Evolutionary conservation across 2,797 vertebrate genomes (phyloP), one percentile per base, ranked within the genome.

Genomic region (Hozukius guyotensis): DNA sequence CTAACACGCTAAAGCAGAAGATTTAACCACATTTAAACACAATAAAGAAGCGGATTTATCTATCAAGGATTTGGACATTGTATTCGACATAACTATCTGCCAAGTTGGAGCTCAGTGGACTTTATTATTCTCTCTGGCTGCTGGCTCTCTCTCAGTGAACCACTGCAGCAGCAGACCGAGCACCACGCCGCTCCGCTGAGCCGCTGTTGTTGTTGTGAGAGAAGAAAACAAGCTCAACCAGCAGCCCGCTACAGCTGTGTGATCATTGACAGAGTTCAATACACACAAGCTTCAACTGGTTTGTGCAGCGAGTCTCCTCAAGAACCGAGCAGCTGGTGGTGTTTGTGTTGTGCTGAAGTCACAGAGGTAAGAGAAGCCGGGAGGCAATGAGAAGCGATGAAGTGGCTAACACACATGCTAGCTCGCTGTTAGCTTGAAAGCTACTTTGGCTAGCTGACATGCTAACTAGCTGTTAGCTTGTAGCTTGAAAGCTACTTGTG

Each of bases 221-320:
- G 88, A 83, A 86, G 91, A 91, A 93, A 92, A 93, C 86, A 92
- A 92, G 88, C 92, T 87, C 82, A 52, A 86, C 53, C 78, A 88
- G 68, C 81, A 76, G 82, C 81, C 80, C 71, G 84, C 89, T 83
- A 57, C 38, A 87, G 93, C 93, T 93, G 94, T 95, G 94, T 95
- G 95, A 90, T 95, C 94, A 94, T 95, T 95, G 94, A 94, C 93
- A 95, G 94, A 94, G 93, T 87, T 95, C 93, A 95, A 65, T 95
- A 95, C 93, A 94, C 94, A 95, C 90, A 75, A 14, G 91, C 91
- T 82, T 59, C 61, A 88, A 66, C 80, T 69, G 63, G 49, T 29
- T 31, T 76, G 73, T 63, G 76, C 79, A 22, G 36, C 27, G 74
- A 59, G 75, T 10, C n/a, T 68, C 72, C 64, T 55, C 36, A 9